Evolutionary conservation across 2,888 invertebrate genomes (phyloP).

Genomic region (Agrilus cyanescens): DNA sequence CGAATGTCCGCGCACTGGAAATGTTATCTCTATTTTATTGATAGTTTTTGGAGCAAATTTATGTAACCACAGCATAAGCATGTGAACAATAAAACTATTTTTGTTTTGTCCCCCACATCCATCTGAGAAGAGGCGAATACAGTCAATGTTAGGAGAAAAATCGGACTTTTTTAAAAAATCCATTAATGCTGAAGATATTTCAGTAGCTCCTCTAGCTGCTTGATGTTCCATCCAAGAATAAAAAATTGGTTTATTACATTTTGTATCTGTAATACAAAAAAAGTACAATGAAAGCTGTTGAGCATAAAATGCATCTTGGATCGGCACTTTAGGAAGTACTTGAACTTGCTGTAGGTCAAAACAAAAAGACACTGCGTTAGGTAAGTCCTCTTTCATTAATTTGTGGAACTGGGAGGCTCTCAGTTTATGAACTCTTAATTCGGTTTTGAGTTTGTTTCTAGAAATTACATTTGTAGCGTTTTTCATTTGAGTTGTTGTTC

Average conservation of each 20-base stretch:
- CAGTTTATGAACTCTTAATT: slow-evolving; percentile 7
- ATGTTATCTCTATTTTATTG: slow-evolving; percentile 3
- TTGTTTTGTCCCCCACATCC: slow-evolving; percentile 6
- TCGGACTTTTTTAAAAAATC: slow-evolving; percentile 11
- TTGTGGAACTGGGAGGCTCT: slow-evolving; percentile 6
- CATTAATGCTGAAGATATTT: slow-evolving; percentile 11
- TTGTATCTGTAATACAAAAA: slow-evolving; percentile 12
- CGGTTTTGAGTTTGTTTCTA: neutral
- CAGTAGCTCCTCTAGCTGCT: slow-evolving; percentile 12
- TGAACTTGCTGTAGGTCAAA: slow-evolving; percentile 9
- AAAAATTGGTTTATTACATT: slow-evolving; percentile 11
- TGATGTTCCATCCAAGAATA: slow-evolving; percentile 15
- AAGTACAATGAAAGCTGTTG: slow-evolving; percentile 13
- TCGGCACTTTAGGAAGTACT: slow-evolving; percentile 11
- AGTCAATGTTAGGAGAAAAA: slow-evolving; percentile 2
- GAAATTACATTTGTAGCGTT: slow-evolving; percentile 3
- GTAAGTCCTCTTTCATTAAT: slow-evolving; percentile 8
- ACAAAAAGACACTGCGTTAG: slow-evolving; percentile 3
- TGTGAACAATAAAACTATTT: slow-evolving; percentile 2
- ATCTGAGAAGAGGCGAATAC: slow-evolving; percentile 5
- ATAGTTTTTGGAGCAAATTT: slow-evolving; percentile 5
- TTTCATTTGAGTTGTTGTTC: slow-evolving; percentile 6
- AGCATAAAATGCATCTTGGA: slow-evolving; percentile 13
- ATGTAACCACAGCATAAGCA: slow-evolving; percentile 6
- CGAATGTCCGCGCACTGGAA: slow-evolving; percentile 8